phyloP scores from a whole-genome alignment of 2,888 invertebrate species.

The Nephrotoma appendiculata region DNA sequence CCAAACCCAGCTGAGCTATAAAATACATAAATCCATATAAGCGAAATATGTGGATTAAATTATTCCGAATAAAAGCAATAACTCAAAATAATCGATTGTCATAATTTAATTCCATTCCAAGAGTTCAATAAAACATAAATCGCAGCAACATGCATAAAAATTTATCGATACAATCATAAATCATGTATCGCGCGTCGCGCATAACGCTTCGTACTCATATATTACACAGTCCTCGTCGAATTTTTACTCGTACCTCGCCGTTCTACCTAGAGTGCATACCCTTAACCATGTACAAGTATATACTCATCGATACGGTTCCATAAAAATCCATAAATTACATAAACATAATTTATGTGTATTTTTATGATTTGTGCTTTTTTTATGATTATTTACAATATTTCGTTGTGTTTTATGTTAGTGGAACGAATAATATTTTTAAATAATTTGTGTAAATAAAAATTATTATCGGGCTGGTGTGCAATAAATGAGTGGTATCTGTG shows the following conservation, averaged over 20 bases:
- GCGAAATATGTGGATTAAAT: too few species aligned
- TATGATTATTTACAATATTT: background rate
- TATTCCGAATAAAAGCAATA: too few species aligned
- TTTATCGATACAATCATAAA: background rate
- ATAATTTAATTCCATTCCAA: background rate
- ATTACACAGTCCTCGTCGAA: background rate
- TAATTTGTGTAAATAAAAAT: background rate
- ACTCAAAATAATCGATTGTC: background rate
- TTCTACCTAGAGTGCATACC: too few species aligned
- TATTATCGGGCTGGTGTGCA: too few species aligned
- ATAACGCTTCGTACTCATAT: background rate
- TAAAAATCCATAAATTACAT: background rate
- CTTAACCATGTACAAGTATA: too few species aligned
- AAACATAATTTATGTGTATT: background rate
- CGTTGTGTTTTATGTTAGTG: background rate
- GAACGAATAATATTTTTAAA: background rate
- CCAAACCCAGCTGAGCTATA: too few species aligned
- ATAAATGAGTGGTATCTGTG: too few species aligned
- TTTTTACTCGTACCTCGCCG: background rate
- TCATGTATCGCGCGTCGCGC: background rate
- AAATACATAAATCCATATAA: too few species aligned
- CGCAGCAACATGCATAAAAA: background rate
- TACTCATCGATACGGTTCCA: background rate
- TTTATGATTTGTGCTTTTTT: background rate
- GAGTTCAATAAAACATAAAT: background rate